Base-by-base conservation (phyloP, 2,797 vertebrate species). In the Eidolon dupreanum region DNA sequence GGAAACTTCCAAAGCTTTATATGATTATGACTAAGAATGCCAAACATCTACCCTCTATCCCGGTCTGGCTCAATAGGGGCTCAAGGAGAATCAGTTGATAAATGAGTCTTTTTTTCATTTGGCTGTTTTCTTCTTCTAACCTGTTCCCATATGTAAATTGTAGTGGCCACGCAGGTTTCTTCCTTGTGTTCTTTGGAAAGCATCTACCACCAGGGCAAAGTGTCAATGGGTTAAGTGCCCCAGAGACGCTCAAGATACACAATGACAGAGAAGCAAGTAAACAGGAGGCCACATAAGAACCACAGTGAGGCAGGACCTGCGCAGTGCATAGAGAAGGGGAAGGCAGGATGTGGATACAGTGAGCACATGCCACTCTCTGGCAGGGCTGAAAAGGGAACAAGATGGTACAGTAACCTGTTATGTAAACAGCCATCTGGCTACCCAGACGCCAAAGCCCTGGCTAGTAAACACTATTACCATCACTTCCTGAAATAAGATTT, bases 1-100 rank as follows among this genome's bases (percentile, higher is more conserved):
- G 49, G 89, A 95, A 66, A 91, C 38, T 83, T 79, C 66, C 31
- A 68, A 83, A 90, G 33, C 36, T 92, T 10, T 78, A 41, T 73
- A 63, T 75, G 41, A 83, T 31, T 71, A 53, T 2, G 8, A 65
- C 12, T 22, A 65, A n/a, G 10, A 79, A 20, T 31, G 15, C 41
- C 26, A 89, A 65, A 82, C 20, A 36, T 78, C 53, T 36, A 28
- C 10, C 17, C 31, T 36, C 2, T 82, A 53, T 17, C 73, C 68
- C 22, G 53, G 77, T 36, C 70, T 73, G 22, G 9, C 55, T 85
- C 49, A 71, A 19, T 3, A 53, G 31, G 20, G 17, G 12, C 28
- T 87, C 28, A 41, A 31, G 26, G 15, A 79, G 11, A 68, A 92
- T 73, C 31, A 17, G 22, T 2, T 61, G 33, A 75, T 31, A 68